A percentile compares a stretch with the other conserved stretches of the same genome.
phyloP scores from a whole-genome alignment of 2,113 vertebrate genomes.

The Ceyx cyanopectus region DNA sequence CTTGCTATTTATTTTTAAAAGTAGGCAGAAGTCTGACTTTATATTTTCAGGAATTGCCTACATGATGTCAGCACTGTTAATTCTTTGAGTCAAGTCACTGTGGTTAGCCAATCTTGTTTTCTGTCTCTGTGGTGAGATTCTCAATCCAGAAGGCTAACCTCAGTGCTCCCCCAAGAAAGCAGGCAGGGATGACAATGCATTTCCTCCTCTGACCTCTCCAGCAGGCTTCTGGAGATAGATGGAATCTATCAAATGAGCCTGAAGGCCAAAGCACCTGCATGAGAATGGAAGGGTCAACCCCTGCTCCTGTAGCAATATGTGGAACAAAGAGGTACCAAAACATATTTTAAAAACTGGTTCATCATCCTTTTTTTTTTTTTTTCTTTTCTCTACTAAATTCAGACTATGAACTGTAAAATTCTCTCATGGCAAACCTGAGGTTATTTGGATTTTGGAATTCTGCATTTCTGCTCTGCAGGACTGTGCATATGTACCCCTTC shows the following conservation, averaged over 20 bases:
- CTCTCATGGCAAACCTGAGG: not conserved
- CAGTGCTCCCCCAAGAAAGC: conserved; percentile 41
- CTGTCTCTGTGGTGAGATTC: conserved; percentile 59
- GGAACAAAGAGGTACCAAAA: not conserved
- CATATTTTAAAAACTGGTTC: not conserved
- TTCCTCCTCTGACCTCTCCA: conserved; percentile 51
- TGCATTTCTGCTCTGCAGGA: not conserved
- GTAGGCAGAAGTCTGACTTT: conserved; percentile 2
- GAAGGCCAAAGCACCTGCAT: not conserved
- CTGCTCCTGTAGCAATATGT: not conserved
- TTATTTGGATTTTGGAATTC: not conserved
- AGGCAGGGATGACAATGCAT: conserved; percentile 47
- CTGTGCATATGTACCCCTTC: not conserved
- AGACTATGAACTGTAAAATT: not conserved
- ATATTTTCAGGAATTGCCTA: conserved; percentile 53
- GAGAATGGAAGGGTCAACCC: not conserved
- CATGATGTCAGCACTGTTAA: conserved; percentile 7
- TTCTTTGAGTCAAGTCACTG: conserved; percentile 64
- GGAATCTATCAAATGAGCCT: not conserved
- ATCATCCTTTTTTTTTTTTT: not conserved
- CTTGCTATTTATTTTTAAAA: conserved; percentile 12
- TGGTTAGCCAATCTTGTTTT: conserved; percentile 63
- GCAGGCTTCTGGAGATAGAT: not conserved
- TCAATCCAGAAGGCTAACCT: conserved; percentile 62
- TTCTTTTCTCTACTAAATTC: not conserved